Evolutionary conservation across 2,113 vertebrate genomes (phyloP).

Genomic region (Hyaena hyaena): DNA sequence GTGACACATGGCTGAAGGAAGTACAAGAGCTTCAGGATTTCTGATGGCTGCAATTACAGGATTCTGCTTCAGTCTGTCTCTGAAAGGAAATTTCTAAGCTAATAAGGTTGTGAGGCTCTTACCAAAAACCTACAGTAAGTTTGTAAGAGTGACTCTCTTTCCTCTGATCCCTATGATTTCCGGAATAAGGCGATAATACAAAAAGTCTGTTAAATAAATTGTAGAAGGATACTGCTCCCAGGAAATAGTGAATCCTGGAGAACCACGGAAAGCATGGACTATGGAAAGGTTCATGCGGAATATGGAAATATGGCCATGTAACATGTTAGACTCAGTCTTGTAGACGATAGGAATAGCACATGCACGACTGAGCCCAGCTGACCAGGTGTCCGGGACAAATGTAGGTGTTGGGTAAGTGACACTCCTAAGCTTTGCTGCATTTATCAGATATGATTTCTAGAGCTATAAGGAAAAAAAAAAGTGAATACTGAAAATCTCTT

Average conservation of each 20-base stretch:
- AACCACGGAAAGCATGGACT: too few relatives aligned
- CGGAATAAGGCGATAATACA: background rate
- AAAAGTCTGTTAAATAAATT: background rate
- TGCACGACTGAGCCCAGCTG: background rate
- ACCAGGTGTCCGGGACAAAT: background rate
- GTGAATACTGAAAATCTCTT: background rate
- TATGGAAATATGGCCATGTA: background rate
- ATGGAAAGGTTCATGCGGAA: background rate
- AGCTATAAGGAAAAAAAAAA: background rate
- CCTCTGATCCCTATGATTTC: background rate
- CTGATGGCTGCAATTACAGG: background rate
- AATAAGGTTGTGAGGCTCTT: background rate
- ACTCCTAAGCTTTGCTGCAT: background rate
- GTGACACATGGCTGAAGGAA: background rate
- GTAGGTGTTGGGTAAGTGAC: background rate
- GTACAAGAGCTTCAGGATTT: fast-evolving
- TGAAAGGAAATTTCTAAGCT: background rate
- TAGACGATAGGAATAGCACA: background rate
- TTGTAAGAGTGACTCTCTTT: background rate
- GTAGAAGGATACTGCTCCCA: background rate
- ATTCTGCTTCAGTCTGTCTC: background rate
- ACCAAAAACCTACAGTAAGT: background rate
- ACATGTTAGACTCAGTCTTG: background rate
- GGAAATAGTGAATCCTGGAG: background rate
- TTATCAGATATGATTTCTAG: background rate